These are phyloP conservation scores for Tortricodes alternella DNA, from an alignment of 2,888 invertebrate species.

Conservation along the genomic window DNA sequence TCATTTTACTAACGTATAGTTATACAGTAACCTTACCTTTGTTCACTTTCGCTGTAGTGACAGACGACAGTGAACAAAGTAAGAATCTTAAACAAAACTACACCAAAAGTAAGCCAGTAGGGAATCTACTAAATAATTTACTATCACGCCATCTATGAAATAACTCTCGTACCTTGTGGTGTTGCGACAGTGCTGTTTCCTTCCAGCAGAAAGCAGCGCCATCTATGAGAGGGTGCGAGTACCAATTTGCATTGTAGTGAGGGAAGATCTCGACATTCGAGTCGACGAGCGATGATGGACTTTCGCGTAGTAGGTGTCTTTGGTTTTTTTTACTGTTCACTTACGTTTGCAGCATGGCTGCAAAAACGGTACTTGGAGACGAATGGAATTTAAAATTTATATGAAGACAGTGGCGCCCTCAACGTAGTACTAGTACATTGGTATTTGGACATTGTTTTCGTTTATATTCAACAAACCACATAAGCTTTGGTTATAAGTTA, in stretches of 20 bases:
- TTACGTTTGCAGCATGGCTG: neutral
- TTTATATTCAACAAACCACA: too few relatives aligned
- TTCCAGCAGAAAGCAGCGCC: slow-evolving; percentile 28
- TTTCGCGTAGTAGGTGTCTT: neutral
- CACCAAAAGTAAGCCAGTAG: neutral
- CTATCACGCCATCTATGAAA: slow-evolving; percentile 43
- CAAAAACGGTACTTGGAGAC: neutral
- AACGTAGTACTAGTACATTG: neutral
- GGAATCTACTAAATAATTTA: neutral
- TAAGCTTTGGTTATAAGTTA: too few relatives aligned
- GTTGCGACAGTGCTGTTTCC: neutral
- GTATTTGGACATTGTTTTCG: too few relatives aligned
- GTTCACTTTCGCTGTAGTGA: too few relatives aligned
- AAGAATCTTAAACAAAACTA: neutral
- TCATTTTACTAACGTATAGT: too few relatives aligned
- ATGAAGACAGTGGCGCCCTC: neutral
- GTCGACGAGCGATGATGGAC: neutral
- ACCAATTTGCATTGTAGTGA: slow-evolving; percentile 26
- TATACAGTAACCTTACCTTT: too few relatives aligned
- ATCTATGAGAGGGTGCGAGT: slow-evolving; percentile 36
- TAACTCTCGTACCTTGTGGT: slow-evolving; percentile 28
- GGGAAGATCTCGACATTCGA: neutral
- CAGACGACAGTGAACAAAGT: neutral
- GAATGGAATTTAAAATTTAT: neutral
- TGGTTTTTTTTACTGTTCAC: neutral